Evolutionary conservation across 2,888 invertebrate genomes (phyloP).

Genomic region (Drosophila subsilvestris): DNA sequence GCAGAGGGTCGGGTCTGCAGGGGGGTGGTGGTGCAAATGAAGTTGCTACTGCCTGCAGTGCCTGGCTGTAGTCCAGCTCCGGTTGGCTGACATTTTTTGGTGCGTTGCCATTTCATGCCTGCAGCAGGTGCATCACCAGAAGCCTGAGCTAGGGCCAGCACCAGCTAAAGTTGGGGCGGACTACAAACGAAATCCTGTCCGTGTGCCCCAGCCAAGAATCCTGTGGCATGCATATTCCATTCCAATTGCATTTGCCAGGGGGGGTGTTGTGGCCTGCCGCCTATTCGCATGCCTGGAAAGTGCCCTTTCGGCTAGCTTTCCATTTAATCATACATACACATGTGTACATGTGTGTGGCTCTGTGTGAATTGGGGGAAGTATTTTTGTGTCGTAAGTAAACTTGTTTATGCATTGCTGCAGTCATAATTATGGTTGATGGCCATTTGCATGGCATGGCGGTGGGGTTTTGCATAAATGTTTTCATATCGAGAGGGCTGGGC

Average conservation of each 20-base stretch:
- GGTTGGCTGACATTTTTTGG: slow-evolving; percentile 49
- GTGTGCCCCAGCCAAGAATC: slow-evolving; percentile 26
- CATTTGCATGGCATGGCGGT: no score
- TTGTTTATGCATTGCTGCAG: slow-evolving; percentile 74
- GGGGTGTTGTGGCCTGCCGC: background rate
- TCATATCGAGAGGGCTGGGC: no score
- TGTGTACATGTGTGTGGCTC: background rate
- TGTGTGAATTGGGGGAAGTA: slow-evolving; percentile 17
- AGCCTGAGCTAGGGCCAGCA: background rate
- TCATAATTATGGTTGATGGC: slow-evolving; percentile 79
- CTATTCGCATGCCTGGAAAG: slow-evolving; percentile 28
- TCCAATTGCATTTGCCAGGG: slow-evolving; percentile 40
- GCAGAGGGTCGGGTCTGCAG: background rate
- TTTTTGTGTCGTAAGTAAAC: slow-evolving; percentile 60
- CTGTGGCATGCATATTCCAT: slow-evolving; percentile 63
- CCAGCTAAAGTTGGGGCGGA: background rate
- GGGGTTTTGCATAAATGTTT: no score
- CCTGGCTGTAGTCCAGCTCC: slow-evolving; percentile 11
- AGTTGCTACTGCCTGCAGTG: slow-evolving; percentile 57
- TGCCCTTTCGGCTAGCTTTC: slow-evolving; percentile 57
- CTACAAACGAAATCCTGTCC: slow-evolving; percentile 6
- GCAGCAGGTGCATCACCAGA: slow-evolving; percentile 39
- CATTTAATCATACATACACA: slow-evolving; percentile 33
- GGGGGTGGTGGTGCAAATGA: slow-evolving; percentile 57
- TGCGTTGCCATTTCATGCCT: slow-evolving; percentile 35